Conservation (phyloP, 2,888 invertebrate species). For the Rhingia campestris region DNA sequence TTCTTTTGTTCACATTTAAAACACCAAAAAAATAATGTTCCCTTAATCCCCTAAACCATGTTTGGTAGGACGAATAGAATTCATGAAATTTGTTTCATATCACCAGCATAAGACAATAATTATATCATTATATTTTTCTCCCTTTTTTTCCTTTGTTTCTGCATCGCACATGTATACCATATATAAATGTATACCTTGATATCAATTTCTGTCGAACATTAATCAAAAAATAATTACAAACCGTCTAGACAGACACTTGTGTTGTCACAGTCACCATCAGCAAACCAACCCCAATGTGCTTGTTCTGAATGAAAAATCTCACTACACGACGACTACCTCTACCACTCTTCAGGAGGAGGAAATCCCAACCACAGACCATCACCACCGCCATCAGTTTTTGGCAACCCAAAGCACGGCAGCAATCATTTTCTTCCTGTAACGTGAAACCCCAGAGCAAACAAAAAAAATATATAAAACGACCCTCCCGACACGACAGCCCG, state of each 20-base stretch:
- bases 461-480: conserved; percentile 4
- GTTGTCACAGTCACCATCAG: conserved; percentile 31
- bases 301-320: conserved; percentile 16
- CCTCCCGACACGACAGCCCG: conserved; percentile 1
- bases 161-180: too few species aligned
- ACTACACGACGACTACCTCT: too few species aligned
- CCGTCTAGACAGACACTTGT: conserved; percentile 66
- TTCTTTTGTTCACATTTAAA: too few species aligned
- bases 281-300: background rate
- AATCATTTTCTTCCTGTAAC: conserved; percentile 50
- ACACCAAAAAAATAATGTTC: too few species aligned
- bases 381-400: conserved; percentile 30
- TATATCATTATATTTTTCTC: too few species aligned
- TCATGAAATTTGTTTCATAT: too few species aligned
- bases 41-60: too few species aligned
- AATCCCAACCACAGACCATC: conserved; percentile 38
- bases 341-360: conserved; percentile 1
- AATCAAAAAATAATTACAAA: conserved; percentile 68
- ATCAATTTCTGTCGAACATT: conserved; percentile 38
- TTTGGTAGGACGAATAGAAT: too few species aligned
- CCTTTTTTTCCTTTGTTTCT: too few species aligned
- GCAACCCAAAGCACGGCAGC: conserved; percentile 20
- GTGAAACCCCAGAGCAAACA: conserved; percentile 6
- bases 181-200: background rate
- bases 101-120: too few species aligned